Conservation (phyloP, 53 echinoderm and acorn worm genomes). For the Patiria pectinifera region DNA sequence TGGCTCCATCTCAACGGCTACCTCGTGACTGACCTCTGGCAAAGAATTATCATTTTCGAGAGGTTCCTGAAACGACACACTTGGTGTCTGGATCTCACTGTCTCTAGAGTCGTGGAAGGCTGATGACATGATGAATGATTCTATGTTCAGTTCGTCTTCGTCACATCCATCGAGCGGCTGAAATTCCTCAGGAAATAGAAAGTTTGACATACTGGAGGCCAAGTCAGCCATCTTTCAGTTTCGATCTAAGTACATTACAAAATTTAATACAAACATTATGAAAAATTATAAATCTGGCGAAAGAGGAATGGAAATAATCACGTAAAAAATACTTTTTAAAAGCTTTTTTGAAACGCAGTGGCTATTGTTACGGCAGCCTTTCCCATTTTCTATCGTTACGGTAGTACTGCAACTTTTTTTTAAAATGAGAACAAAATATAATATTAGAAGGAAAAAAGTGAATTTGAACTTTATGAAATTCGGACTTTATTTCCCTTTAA, state of each 20-base stretch:
- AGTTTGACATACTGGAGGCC: constrained; percentile 24
- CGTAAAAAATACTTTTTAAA: too few relatives aligned
- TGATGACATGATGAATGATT: neutral
- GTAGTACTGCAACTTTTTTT: too few relatives aligned
- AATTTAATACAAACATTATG: neutral
- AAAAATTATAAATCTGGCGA: neutral
- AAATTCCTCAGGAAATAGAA: constrained; percentile 54
- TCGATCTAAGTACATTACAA: neutral
- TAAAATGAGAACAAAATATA: too few relatives aligned
- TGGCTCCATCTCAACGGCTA: neutral
- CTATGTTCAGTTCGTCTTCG: constrained; percentile 2
- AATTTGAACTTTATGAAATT: too few relatives aligned
- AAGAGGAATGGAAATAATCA: neutral
- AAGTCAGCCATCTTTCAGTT: constrained; percentile 54
- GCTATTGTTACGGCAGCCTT: too few relatives aligned
- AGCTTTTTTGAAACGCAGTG: too few relatives aligned
- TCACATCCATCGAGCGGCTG: constrained; percentile 49
- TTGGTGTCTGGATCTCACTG: neutral
- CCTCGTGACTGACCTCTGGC: constrained; percentile 4
- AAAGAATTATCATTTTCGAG: neutral
- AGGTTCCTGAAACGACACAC: constrained; percentile 30
- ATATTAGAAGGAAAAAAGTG: too few relatives aligned
- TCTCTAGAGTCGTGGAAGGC: neutral
- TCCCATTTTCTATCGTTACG: too few relatives aligned
- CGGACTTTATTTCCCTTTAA: too few relatives aligned